Percentiles rank a stretch among this genome's conserved stretches.
These are phyloP conservation scores for Catajapyx aquilonaris DNA, from an alignment of 1,140 invertebrate genomes.

Conservation along the genomic window DNA sequence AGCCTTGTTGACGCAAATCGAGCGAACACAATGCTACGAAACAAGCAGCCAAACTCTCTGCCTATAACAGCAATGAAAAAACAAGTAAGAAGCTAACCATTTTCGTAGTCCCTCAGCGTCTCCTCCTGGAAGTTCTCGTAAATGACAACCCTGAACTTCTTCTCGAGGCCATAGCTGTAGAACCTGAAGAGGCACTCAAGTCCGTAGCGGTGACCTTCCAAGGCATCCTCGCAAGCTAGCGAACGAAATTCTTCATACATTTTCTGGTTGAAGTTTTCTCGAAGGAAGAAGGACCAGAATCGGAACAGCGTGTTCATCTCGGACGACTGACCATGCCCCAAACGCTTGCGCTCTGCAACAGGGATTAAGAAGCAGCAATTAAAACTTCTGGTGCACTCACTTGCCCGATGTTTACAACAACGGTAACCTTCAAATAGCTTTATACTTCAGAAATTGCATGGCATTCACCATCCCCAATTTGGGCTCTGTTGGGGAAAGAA, in stretches of 20 bases:
- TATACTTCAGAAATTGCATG: no score
- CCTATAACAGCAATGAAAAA: no score
- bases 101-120: constrained; percentile 77
- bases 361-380: no score
- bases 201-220: constrained; percentile 64
- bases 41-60: not conserved
- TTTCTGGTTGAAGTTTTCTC: constrained; percentile 93
- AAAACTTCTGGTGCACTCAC: no score
- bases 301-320: constrained; percentile 96
- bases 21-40: not conserved
- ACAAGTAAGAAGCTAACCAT: constrained; percentile 25
- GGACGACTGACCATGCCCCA: constrained; percentile 79
- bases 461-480: no score
- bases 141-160: constrained; percentile 75
- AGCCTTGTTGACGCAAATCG: not conserved
- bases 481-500: no score
- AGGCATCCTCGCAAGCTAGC: constrained; percentile 79
- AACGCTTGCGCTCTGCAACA: constrained; percentile 58
- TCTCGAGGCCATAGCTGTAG: constrained; percentile 93
- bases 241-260: constrained; percentile 95
- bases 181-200: constrained; percentile 96
- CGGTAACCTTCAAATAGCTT: no score
- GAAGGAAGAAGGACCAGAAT: constrained; percentile 98
- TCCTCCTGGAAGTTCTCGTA: constrained; percentile 93
- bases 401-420: no score